Base-by-base conservation (phyloP, 2,888 invertebrate species). In the Acleris holmiana region DNA sequence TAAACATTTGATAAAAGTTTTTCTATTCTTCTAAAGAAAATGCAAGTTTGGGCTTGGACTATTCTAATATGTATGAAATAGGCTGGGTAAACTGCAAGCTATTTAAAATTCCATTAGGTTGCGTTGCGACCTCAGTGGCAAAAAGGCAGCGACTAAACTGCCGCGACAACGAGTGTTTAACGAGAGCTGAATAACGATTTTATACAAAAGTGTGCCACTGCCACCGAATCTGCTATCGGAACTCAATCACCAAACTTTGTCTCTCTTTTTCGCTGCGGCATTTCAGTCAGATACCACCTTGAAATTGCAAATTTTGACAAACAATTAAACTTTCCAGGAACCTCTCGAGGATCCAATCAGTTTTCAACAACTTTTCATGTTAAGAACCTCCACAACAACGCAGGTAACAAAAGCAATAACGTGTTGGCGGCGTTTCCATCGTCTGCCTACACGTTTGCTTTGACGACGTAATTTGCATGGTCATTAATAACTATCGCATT, bases 401-500 rank as follows among this genome's bases (percentile, higher is more conserved):
- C 4, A 10, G 51, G 46, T 53, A 58, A 19, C 60, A 35, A 55
- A 53, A 35, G 41, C 21, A 59, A 44, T 19, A n/a, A 23, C 18
- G 18, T 18, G 65, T 55, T 48, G 65, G 60, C 49, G 44, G 15
- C 17, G 23, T 50, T 55, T 64, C 54, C 23, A 54, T 50, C 55
- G 50, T 29, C 44, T 35, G 21, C 59, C 56, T 46, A 46, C 56
- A 47, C 41, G 18, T 56, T 29, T 47, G 35, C 47, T 53, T 44
- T 68, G 57, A 70, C 71, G 73, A 73, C 71, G 73, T 71, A 70
- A 76, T 78, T 76, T 77, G 71, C 73, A 74, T 76, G 69, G 67
- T 69, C 73, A 71, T 75, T 75, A 73, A 73, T 71, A 69, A 69
- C 64, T 64, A 60, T 57, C 54, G 17, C 56, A 70, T 71, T 71